phyloP scores from a whole-genome alignment of 2,797 vertebrate genomes.

The Tolypeutes matacus region DNA sequence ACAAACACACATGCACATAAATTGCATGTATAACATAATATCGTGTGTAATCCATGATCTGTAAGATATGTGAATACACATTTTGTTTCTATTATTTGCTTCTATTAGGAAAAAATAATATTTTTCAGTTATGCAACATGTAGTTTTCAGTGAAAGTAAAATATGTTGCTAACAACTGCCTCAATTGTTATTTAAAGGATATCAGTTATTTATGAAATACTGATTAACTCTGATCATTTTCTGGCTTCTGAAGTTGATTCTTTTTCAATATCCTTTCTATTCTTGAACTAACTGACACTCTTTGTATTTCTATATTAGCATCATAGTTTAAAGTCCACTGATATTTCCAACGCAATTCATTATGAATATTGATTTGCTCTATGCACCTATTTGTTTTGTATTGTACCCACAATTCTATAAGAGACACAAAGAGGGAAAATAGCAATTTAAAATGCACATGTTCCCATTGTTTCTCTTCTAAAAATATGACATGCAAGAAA shows the following conservation, averaged over 20 bases:
- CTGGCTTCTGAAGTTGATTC: background rate
- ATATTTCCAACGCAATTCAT: background rate
- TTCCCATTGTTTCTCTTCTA: background rate
- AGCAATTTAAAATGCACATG: background rate
- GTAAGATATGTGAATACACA: background rate
- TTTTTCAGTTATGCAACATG: background rate
- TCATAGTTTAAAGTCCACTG: background rate
- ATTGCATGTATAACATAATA: too few relatives aligned
- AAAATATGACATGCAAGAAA: background rate
- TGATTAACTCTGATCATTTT: slow-evolving; percentile 24
- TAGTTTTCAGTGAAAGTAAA: background rate
- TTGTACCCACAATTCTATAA: background rate
- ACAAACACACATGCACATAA: background rate
- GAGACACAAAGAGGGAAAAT: background rate
- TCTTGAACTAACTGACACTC: background rate
- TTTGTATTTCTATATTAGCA: background rate
- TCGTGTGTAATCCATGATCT: too few relatives aligned
- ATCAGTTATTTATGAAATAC: slow-evolving; percentile 34
- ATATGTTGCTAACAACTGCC: slow-evolving; percentile 50
- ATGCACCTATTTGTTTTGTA: background rate
- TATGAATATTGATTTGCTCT: background rate
- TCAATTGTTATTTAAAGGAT: slow-evolving; percentile 68
- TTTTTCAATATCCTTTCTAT: slow-evolving; percentile 50
- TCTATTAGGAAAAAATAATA: background rate
- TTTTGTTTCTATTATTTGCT: background rate